Conservation (phyloP, 2,888 invertebrate species). For the Glaucopsyche alexis region DNA sequence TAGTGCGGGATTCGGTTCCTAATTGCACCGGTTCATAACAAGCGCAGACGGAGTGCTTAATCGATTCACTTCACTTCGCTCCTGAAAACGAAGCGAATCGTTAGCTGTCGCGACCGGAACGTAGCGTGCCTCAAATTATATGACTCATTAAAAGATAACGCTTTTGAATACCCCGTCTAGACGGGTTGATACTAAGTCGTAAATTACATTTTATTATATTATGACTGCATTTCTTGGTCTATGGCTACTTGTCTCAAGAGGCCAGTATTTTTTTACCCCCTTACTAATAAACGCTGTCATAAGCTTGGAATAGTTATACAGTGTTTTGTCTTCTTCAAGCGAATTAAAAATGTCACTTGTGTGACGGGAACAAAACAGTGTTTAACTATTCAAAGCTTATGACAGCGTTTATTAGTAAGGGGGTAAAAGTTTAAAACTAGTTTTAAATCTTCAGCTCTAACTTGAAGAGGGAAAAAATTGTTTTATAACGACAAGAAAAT, state of each 20-base stretch:
- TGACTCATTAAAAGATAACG: slow-evolving; percentile 26
- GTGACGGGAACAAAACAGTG: no score
- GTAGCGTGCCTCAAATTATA: slow-evolving; percentile 14
- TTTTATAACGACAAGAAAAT: slow-evolving; percentile 1
- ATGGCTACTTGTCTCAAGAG: neutral
- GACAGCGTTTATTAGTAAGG: no score
- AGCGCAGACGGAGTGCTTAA: slow-evolving; percentile 47
- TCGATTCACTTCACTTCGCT: slow-evolving; percentile 42
- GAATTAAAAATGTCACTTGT: no score
- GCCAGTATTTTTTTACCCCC: neutral
- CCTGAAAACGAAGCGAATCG: slow-evolving; percentile 19
- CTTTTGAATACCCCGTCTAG: slow-evolving; percentile 16
- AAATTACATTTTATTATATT: slow-evolving; percentile 2
- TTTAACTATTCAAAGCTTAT: no score
- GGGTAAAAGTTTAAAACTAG: neutral
- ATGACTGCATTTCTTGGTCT: neutral
- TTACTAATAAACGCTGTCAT: no score
- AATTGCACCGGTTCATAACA: slow-evolving; percentile 68
- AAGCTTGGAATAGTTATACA: no score
- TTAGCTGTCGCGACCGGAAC: neutral
- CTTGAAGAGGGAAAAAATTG: neutral
- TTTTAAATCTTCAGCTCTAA: neutral
- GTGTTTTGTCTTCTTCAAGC: no score
- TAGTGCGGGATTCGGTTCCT: slow-evolving; percentile 44
- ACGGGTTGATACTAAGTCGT: neutral